Base-by-base conservation (phyloP, 1,140 invertebrate genomes). In the Antheraea pernyi region DNA sequence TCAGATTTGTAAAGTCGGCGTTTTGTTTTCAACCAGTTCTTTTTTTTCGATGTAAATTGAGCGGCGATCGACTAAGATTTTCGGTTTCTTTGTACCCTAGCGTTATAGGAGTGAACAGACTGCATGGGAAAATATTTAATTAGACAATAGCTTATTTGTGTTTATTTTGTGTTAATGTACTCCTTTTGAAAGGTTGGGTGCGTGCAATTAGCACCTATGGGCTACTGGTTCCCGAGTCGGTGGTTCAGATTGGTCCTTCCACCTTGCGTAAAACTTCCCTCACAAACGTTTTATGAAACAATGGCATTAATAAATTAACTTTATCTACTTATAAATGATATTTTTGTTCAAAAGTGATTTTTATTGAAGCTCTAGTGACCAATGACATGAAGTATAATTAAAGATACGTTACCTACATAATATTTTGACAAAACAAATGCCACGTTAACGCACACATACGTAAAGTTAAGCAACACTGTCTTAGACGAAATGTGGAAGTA, bases 121-220 rank as follows among this genome's bases (percentile, higher is more conserved):
- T 60, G 79, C 77, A 89, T 91, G 89, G 89, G 89, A 91, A 91
- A 90, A 88, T 86, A 91, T 90, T 88, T 90, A 91, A 91, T 91
- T 90, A 91, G 83, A 89, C 86, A 88, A 91, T 88, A 90, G 87
- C 80, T 91, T 89, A 90, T 89, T 88, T 88, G 84, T 89, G 85
- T 91, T 91, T 91, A 88, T 85, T 81, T 84, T 87, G 82, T 87
- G 88, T 90, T 91, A 91, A 90, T 91, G 89, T 91, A 89, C 75
- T 81, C 73, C 81, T 89, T 88, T 90, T 89, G 85, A 82, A 83
- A 82, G 69, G 80, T 76, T 83, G 80, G 81, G 75, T 77, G 81
- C 70, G 75, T 68, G 37, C 83, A 89, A 91, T 91, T 91, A 90
- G 77, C 89, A 91, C 87, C 86, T 91, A 67, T 48, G 65, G 72